phyloP scores from a whole-genome alignment of 2,797 vertebrate species.

The Gorsachius magnificus region DNA sequence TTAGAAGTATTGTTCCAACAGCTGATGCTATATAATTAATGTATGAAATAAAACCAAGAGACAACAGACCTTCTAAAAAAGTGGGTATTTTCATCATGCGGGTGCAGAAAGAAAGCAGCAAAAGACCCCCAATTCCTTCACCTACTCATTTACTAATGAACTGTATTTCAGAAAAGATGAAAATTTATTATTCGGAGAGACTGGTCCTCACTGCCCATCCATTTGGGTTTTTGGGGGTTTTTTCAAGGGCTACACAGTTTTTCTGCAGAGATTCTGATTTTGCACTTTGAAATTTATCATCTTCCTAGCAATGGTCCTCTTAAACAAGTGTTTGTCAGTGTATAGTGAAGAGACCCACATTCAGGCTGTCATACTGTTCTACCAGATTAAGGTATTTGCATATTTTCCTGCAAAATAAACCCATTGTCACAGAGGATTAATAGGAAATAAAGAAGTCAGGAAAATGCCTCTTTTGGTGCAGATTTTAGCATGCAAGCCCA shows the following conservation, averaged over 20 bases:
- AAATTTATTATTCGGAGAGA: neutral
- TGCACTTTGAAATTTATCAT: neutral
- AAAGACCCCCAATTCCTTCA: neutral
- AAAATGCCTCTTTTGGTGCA: slow-evolving; percentile 26
- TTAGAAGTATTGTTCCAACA: slow-evolving; percentile 28
- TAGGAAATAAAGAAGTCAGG: slow-evolving; percentile 38
- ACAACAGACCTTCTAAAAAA: neutral
- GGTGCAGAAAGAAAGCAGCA: neutral
- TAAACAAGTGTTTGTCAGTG: slow-evolving; percentile 19
- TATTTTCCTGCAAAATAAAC: slow-evolving; percentile 61
- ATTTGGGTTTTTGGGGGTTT: neutral
- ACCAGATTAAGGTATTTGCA: slow-evolving; percentile 62
- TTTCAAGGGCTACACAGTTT: neutral
- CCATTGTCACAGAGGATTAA: slow-evolving; percentile 54
- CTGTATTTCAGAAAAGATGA: neutral
- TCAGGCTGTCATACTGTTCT: slow-evolving; percentile 21
- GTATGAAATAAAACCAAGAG: slow-evolving; percentile 8
- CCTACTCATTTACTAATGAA: neutral
- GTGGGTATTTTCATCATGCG: neutral
- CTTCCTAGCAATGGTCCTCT: neutral
- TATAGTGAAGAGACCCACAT: neutral
- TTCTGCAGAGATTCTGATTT: slow-evolving; percentile 1
- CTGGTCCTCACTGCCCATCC: neutral
- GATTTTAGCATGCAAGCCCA: slow-evolving; percentile 19
- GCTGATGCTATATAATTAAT: slow-evolving; percentile 22